These are phyloP conservation scores for Mus spicilegus DNA, from an alignment of 2,113 vertebrate species.

Conservation along the genomic window DNA sequence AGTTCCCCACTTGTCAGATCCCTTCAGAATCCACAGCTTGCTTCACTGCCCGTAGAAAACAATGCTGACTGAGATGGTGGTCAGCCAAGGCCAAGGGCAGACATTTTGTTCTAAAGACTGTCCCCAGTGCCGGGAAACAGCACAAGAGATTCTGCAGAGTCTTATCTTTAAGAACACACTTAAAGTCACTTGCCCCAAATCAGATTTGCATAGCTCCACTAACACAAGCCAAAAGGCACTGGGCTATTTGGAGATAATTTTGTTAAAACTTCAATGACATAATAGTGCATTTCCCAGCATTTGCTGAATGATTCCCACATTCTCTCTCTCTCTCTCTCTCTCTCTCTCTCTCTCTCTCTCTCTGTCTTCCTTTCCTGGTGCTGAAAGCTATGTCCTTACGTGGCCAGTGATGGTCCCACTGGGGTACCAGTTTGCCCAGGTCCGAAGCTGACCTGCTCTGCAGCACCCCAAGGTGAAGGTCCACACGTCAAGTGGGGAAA, in stretches of 20 bases:
- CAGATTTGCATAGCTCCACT: conserved; percentile 8
- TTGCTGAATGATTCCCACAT: not conserved
- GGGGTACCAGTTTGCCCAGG: not conserved
- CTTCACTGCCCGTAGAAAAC: not conserved
- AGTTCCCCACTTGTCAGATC: not conserved
- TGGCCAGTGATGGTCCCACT: not conserved
- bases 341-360: too few species aligned
- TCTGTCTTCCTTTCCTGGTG: not conserved
- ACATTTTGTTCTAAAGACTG: not conserved
- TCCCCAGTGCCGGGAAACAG: not conserved
- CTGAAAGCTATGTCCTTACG: not conserved
- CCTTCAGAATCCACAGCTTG: not conserved
- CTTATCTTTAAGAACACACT: not conserved
- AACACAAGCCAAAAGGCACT: not conserved
- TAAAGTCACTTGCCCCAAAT: conserved; percentile 2
- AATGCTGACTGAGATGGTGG: fast-evolving
- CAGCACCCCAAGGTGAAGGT: not conserved
- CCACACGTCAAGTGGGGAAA: not conserved
- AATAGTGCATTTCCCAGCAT: not conserved
- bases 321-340: too few species aligned
- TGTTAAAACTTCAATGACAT: not conserved
- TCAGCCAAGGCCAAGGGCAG: not conserved
- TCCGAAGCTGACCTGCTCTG: not conserved
- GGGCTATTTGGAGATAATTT: not conserved
- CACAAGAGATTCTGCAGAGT: not conserved